Conservation (phyloP, 2,888 invertebrate genomes). For the Petrolisthes manimaculis region DNA sequence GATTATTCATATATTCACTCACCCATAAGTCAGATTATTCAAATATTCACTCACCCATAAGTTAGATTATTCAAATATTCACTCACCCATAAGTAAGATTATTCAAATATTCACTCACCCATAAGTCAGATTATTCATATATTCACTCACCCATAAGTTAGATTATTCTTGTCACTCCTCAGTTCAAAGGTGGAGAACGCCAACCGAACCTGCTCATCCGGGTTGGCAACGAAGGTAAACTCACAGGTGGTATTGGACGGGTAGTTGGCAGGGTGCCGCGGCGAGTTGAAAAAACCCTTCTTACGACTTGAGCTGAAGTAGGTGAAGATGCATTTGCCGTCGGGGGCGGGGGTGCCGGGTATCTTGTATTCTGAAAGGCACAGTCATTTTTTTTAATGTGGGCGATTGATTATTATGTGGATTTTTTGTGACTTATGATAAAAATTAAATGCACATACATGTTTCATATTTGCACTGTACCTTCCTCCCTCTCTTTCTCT, state of each 20-base stretch:
- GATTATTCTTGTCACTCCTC: slow-evolving; percentile 83
- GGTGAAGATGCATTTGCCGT: slow-evolving; percentile 89
- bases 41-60: slow-evolving; percentile 81
- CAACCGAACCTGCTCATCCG: slow-evolving; percentile 89
- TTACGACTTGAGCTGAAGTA: slow-evolving; percentile 85
- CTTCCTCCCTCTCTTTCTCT: too few relatives aligned
- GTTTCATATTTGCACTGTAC: too few relatives aligned
- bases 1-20: slow-evolving; percentile 79
- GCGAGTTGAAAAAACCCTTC: slow-evolving; percentile 91
- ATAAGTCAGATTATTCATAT: slow-evolving; percentile 80
- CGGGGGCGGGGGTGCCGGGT: slow-evolving; percentile 92
- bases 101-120: slow-evolving; percentile 80
- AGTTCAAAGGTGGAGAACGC: slow-evolving; percentile 94
- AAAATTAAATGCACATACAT: too few relatives aligned
- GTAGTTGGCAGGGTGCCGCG: slow-evolving; percentile 96
- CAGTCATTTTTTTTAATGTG: too few relatives aligned
- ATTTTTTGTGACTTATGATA: too few relatives aligned
- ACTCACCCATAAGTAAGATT: slow-evolving; percentile 83
- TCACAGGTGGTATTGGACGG: slow-evolving; percentile 95
- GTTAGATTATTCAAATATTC: slow-evolving; percentile 82
- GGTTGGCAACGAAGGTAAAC: slow-evolving; percentile 87
- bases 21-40: slow-evolving; percentile 84
- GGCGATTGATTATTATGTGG: too few relatives aligned
- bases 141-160: slow-evolving; percentile 79
- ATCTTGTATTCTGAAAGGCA: slow-evolving; percentile 85